These are phyloP conservation scores for Blastobasis lacticolella DNA, from an alignment of 2,888 invertebrate species.

Conservation along the genomic window DNA sequence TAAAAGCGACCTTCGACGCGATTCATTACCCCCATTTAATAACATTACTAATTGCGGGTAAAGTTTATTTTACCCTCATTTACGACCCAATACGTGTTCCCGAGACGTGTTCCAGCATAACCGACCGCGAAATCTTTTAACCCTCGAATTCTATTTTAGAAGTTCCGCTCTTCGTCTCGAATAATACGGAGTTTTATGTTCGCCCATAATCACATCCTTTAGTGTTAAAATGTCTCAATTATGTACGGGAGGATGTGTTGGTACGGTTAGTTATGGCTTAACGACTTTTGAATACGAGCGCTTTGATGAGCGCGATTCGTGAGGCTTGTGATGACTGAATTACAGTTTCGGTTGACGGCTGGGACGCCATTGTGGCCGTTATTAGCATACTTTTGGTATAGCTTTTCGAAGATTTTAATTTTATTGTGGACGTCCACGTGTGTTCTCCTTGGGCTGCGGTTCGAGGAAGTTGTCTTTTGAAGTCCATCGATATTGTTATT, in stretches of 20 bases:
- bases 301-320: conserved; percentile 37
- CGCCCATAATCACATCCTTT: conserved; percentile 69
- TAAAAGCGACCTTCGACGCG: too few relatives aligned
- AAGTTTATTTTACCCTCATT: too few relatives aligned
- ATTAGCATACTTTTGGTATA: too few relatives aligned
- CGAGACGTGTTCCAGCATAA: conserved; percentile 19
- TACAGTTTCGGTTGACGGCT: conserved; percentile 26
- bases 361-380: too few relatives aligned
- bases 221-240: conserved; percentile 69
- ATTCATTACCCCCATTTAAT: too few relatives aligned
- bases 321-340: conserved; percentile 40
- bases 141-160: conserved; percentile 51
- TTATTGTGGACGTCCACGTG: too few relatives aligned
- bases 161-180: conserved; percentile 44
- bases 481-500: too few relatives aligned
- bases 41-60: too few relatives aligned
- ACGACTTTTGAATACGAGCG: conserved; percentile 44
- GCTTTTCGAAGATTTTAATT: too few relatives aligned
- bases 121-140: conserved; percentile 21
- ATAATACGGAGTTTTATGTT: conserved; percentile 61
- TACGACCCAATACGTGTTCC: conserved; percentile 1
- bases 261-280: conserved; percentile 41
- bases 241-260: conserved; percentile 64
- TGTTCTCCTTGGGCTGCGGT: too few relatives aligned
- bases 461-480: too few relatives aligned